Base-by-base conservation (phyloP, 2,888 invertebrate genomes). In the Vannuccia rotundouncinata region DNA sequence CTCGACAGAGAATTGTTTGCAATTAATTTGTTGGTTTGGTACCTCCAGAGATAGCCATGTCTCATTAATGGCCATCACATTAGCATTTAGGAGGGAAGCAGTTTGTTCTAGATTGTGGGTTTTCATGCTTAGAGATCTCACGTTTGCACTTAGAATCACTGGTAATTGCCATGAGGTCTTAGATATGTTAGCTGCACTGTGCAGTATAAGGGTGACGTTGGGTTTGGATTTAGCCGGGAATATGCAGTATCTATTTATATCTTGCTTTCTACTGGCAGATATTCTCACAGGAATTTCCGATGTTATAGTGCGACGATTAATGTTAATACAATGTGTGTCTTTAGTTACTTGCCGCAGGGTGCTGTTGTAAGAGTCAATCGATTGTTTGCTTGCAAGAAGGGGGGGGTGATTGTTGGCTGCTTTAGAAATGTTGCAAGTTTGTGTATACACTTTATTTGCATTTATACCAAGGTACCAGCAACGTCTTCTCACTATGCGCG, bases 31-130 rank as follows among this genome's bases (percentile, higher is more conserved):
- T 22, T 66, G 5, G 66, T 66, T 22, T 2, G 66, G 66, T 2
- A 66, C 25, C 66, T 66, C 66, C 22, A 27, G 66, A 66, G 66
- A 66, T 66, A 66, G 25, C 66, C 66, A 66, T 66, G 66, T 66
- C 25, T 66, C 66, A 66, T 66, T 66, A 66, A 66, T 66, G 25
- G 22, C 25, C 25, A 66, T 66, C 2, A 66, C 66, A 22, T 66
- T 66, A 66, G 22, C 22, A 66, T 66, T 66, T 17, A 66, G 66
- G 10, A 66, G 5, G 66, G 66, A 66, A 66, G 66, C 22, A 22
- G 66, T 22, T 66, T 66, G 66, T 22, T 66, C 17, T 10, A 45
- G 45, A 45, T 45, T 17, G 45, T 45, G 10, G 17, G 45, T 45
- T 45, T 45, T 45, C 45, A 66, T 66, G 5, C 66, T 66, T 27